Percentiles rank a stretch among this genome's conserved stretches.
Conservation (phyloP, 2,888 invertebrate genomes). For the Anthrax anthrax region DNA sequence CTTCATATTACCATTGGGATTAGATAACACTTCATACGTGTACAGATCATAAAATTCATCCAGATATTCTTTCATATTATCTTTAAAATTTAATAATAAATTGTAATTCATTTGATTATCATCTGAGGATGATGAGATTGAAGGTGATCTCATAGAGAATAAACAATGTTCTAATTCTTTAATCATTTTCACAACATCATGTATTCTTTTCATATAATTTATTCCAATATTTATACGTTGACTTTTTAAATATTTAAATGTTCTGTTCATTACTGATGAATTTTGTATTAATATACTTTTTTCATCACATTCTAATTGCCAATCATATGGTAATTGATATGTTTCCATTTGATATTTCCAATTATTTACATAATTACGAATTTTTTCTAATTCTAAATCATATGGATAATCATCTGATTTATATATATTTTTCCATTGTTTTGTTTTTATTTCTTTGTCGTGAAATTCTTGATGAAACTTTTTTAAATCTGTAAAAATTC, state of each 20-base stretch:
- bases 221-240: neutral
- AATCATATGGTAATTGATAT: neutral
- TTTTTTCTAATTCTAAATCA: neutral
- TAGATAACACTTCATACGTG: neutral
- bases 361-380: neutral
- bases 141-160: too few species aligned
- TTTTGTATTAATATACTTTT: neutral
- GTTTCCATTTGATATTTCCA: neutral
- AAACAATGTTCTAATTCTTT: neutral
- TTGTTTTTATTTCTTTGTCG: neutral
- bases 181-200: neutral
- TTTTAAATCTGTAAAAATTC: too few species aligned
- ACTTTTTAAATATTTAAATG: neutral
- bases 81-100: neutral
- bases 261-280: neutral
- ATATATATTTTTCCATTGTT: neutral
- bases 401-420: neutral
- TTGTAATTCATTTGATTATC: neutral
- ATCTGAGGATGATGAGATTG: too few species aligned
- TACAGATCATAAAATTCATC: neutral
- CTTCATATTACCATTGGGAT: neutral
- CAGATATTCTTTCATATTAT: neutral
- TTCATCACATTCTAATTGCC: neutral
- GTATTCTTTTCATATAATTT: neutral
- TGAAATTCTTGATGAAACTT: too few species aligned